Conservation (phyloP, 2,888 invertebrate genomes). For the Odiellus spinosus region DNA sequence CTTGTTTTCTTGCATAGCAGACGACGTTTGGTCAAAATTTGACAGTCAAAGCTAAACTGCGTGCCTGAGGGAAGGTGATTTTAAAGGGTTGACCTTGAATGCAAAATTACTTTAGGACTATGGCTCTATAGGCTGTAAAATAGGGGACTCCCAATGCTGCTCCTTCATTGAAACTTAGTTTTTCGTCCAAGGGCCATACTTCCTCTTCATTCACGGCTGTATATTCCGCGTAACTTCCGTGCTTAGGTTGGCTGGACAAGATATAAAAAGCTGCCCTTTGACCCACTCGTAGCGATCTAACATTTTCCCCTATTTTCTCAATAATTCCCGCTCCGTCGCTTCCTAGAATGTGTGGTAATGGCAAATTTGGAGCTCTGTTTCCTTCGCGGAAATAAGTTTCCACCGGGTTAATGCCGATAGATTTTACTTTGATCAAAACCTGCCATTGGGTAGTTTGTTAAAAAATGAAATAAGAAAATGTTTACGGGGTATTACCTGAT, state of each 20-base stretch:
- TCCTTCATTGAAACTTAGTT: constrained; percentile 35
- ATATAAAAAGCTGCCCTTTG: constrained; percentile 32
- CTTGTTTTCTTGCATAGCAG: no score
- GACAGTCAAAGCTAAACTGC: no score
- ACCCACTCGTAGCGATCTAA: constrained; percentile 29
- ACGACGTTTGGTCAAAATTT: no score
- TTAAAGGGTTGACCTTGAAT: no score
- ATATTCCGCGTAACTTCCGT: constrained; percentile 37
- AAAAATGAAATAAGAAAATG: no score
- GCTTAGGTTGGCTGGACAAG: constrained; percentile 12
- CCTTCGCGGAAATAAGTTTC: constrained; percentile 41
- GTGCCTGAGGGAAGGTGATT: no score
- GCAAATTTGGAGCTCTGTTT: constrained; percentile 29
- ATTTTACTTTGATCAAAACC: constrained; percentile 36
- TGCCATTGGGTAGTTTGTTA: no score
- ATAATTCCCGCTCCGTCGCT: constrained; percentile 39
- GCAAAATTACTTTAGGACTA: constrained; percentile 35
- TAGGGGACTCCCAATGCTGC: constrained; percentile 40
- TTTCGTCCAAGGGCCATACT: constrained; percentile 30
- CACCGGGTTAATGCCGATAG: constrained; percentile 41
- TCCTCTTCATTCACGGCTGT: constrained; percentile 26
- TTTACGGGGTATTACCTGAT: constrained; percentile 1
- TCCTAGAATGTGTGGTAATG: constrained; percentile 36
- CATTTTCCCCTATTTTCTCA: constrained; percentile 31
- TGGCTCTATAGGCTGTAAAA: constrained; percentile 39